Conservation (phyloP, 1,140 invertebrate species). For the Palaemon carinicauda region DNA sequence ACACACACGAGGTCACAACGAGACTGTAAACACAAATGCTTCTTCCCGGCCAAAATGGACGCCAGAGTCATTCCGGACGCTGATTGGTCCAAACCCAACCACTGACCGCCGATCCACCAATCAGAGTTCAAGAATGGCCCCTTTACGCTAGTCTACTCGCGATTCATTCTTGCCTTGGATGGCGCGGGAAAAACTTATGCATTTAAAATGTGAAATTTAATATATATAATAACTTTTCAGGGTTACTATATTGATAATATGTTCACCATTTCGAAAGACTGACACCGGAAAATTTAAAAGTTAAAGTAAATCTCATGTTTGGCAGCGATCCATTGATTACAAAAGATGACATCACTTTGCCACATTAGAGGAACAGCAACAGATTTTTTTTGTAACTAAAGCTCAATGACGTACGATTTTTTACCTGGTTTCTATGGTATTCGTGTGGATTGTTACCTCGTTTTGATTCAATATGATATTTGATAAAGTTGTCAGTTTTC, state of each 20-base stretch:
- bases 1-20: not conserved
- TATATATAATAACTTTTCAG: not conserved
- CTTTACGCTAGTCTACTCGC: not conserved
- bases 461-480: too few relatives aligned
- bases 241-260: not conserved
- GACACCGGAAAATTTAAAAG: too few relatives aligned
- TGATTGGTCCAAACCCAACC: conserved; percentile 17
- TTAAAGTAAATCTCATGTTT: too few relatives aligned
- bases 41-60: conserved; percentile 48
- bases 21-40: conserved; percentile 14
- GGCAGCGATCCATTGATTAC: too few relatives aligned
- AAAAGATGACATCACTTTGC: too few relatives aligned
- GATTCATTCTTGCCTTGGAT: conserved; percentile 35
- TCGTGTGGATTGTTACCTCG: too few relatives aligned
- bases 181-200: conserved; percentile 1
- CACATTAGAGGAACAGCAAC: too few relatives aligned
- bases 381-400: not conserved
- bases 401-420: not conserved
- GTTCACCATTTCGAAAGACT: too few relatives aligned
- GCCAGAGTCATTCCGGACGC: not conserved
- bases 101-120: not conserved
- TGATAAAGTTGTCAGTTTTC: too few relatives aligned
- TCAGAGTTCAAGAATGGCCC: not conserved
- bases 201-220: not conserved
- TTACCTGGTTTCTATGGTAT: too few relatives aligned